Conservation (phyloP, 2,888 invertebrate species). For the Lingula anatina region DNA sequence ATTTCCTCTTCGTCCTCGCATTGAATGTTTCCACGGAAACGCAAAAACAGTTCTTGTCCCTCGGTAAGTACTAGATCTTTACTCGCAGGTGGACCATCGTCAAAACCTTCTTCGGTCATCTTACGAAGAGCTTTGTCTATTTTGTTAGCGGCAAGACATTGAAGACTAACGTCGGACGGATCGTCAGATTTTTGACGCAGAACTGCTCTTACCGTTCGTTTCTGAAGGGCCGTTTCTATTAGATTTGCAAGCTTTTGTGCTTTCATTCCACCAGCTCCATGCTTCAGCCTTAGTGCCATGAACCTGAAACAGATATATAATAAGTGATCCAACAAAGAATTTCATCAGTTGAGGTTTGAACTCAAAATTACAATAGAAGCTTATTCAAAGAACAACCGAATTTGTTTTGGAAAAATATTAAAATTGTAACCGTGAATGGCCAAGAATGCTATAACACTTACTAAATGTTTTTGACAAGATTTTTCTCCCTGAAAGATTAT, state of each 20-base stretch:
- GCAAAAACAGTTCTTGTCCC: slow-evolving; percentile 35
- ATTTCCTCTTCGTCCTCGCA: slow-evolving; percentile 8
- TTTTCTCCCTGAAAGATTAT: too few species aligned
- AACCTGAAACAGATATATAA: slow-evolving; percentile 17
- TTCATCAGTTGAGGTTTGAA: too few species aligned
- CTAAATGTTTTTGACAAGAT: too few species aligned
- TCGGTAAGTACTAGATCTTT: slow-evolving; percentile 29
- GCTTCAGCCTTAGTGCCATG: slow-evolving; percentile 25
- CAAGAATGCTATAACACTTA: too few species aligned
- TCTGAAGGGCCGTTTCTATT: slow-evolving; percentile 20
- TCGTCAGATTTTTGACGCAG: slow-evolving; percentile 31
- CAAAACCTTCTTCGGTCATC: slow-evolving; percentile 30
- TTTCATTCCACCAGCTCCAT: slow-evolving; percentile 10
- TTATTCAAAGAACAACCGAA: too few species aligned
- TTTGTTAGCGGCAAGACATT: slow-evolving; percentile 18
- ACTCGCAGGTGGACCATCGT: slow-evolving; percentile 31
- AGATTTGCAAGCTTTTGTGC: slow-evolving; percentile 24
- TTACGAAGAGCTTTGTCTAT: slow-evolving; percentile 22
- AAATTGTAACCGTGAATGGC: too few species aligned
- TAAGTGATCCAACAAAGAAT: too few species aligned
- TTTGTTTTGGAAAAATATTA: too few species aligned
- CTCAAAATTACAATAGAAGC: too few species aligned
- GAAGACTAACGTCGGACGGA: slow-evolving; percentile 22
- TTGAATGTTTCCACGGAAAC: slow-evolving; percentile 39
- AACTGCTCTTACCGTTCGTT: slow-evolving; percentile 25